Conservation (phyloP, 2,888 invertebrate species). For the Troilus luridus region DNA sequence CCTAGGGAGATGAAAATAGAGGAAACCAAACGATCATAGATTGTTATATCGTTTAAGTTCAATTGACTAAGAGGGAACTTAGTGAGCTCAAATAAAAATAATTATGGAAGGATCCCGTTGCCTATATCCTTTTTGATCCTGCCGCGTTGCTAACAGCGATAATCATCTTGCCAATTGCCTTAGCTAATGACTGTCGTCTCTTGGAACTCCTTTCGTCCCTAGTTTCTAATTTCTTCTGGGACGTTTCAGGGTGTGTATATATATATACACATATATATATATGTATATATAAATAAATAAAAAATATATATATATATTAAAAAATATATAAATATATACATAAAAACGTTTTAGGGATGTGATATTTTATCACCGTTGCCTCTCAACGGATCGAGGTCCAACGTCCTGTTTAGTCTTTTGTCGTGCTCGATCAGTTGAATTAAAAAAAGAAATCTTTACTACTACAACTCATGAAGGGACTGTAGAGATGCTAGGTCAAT, state of each 20-base stretch:
- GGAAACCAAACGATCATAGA: neutral
- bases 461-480: too few relatives aligned
- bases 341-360: too few relatives aligned
- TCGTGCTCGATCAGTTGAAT: too few relatives aligned
- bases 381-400: too few relatives aligned
- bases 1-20: neutral
- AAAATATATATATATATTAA: too few relatives aligned
- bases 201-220: neutral
- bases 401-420: too few relatives aligned
- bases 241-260: neutral
- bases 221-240: neutral
- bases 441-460: too few relatives aligned
- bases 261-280: too few relatives aligned
- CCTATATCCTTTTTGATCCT: slow-evolving; percentile 12
- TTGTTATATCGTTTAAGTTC: neutral
- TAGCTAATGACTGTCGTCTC: slow-evolving; percentile 35
- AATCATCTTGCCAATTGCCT: slow-evolving; percentile 44
- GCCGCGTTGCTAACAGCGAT: slow-evolving; percentile 22
- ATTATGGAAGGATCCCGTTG: neutral
- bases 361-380: too few relatives aligned
- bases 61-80: neutral
- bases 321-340: too few relatives aligned
- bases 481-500: too few relatives aligned
- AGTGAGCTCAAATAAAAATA: slow-evolving; percentile 20
- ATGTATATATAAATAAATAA: too few relatives aligned